phyloP scores from a whole-genome alignment of 2,113 vertebrate species.

The Daubentonia madagascariensis region DNA sequence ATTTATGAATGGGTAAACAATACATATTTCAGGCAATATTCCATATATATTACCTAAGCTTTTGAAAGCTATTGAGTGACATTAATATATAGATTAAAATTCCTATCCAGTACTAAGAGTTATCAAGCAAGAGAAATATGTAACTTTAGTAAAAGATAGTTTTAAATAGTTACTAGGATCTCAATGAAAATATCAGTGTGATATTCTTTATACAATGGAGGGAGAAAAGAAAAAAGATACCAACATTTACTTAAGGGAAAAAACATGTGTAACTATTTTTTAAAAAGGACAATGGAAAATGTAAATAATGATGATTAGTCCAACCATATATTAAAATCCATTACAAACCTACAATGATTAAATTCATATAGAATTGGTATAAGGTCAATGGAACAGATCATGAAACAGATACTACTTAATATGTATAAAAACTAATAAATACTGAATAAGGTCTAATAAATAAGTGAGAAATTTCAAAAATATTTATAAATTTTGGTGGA shows the following conservation, averaged over 20 bases:
- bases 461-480: neutral
- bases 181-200: conserved; percentile 13
- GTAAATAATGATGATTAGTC: neutral
- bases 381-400: neutral
- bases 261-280: neutral
- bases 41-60: neutral
- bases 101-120: neutral
- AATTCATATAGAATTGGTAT: neutral
- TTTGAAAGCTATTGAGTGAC: neutral
- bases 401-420: neutral
- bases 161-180: neutral
- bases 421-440: neutral
- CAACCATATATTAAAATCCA: neutral
- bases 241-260: neutral
- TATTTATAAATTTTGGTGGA: neutral
- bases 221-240: neutral
- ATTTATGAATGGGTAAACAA: neutral
- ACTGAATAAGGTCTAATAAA: neutral
- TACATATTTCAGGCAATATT: neutral
- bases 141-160: neutral
- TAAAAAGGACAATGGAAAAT: neutral
- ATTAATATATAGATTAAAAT: neutral
- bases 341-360: neutral
- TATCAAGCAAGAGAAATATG: conserved; percentile 1
- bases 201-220: neutral